Base-by-base conservation (phyloP, 2,113 vertebrate species). In the Istiophorus platypterus region DNA sequence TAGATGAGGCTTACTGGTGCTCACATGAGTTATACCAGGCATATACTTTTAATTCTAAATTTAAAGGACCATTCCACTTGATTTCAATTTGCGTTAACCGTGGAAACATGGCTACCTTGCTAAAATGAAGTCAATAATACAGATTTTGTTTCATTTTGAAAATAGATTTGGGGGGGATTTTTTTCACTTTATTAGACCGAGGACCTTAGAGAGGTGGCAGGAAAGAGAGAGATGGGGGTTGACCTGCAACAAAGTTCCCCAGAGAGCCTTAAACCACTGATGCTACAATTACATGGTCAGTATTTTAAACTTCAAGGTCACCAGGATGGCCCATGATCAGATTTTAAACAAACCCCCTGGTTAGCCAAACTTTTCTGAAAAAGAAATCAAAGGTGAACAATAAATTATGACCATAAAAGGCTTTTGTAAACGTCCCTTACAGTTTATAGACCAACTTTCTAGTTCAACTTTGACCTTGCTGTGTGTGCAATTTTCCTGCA, bases 11-110 rank as follows among this genome's bases (percentile, higher is more conserved):
- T 63, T 85, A 45, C 22, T 51, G 41, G 7, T 73, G 78, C 84
- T 73, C 56, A 91, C 24, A 81, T 73, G 86, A 80, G 84, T 83
- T 7, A 86, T 57, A 93, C 68, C 51, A 90, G 66, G 52, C n/a
- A 72, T 63, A 74, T 62, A 49, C 7, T 7, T 11, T 27, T 49
- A 4, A 29, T 70, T 73, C 27, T 11, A 26, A 57, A 59, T 7
- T 26, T 27, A 66, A 45, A 42, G 59, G 51, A n/a, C 51, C 24
- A 27, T 58, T 41, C 22, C 7, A 24, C 3, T 69, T 85, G 78
- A 51, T 72, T 82, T 26, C 27, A 76, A n/a, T 22, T 24, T 51
- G 15, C 8, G 8, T n/a, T n/a, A n/a, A n/a, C n/a, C n/a, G n/a
- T n/a, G n/a, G n/a, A n/a, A n/a, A n/a, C n/a, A n/a, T n/a, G n/a